phyloP scores from a whole-genome alignment of 2,888 invertebrate species.

The Leucophenga maculata region DNA sequence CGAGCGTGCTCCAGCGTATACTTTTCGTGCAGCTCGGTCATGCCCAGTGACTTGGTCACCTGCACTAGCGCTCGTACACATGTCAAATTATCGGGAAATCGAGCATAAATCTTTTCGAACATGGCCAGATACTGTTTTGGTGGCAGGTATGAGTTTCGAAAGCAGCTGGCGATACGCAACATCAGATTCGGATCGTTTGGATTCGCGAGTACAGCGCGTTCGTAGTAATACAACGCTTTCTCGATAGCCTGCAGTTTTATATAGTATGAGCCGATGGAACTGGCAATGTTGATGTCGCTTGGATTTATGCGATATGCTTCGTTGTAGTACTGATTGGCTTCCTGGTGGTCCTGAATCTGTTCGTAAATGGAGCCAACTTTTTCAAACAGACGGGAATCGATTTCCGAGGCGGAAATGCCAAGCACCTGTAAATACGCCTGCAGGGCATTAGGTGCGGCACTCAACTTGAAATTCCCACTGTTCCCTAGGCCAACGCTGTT shows the following conservation, averaged over 20 bases:
- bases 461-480: constrained; percentile 42
- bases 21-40: constrained; percentile 86
- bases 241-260: constrained; percentile 91
- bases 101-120: constrained; percentile 78
- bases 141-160: constrained; percentile 82
- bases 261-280: constrained; percentile 92
- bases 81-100: constrained; percentile 95
- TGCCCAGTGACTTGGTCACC: constrained; percentile 78
- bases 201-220: constrained; percentile 83
- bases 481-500: constrained; percentile 37
- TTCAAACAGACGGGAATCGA: constrained; percentile 91
- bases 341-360: constrained; percentile 90
- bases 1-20: constrained; percentile 90
- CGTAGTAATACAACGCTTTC: constrained; percentile 87
- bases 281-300: constrained; percentile 78
- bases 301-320: constrained; percentile 71
- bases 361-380: constrained; percentile 93
- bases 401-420: constrained; percentile 84
- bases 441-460: constrained; percentile 74
- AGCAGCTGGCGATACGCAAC: constrained; percentile 88
- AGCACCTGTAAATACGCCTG: constrained; percentile 83
- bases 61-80: constrained; percentile 81
- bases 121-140: constrained; percentile 73
- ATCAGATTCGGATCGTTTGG: constrained; percentile 88
- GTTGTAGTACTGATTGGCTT: constrained; percentile 76